phyloP scores from a whole-genome alignment of 2,888 invertebrate genomes.

The Lordiphosa andalusiaca region DNA sequence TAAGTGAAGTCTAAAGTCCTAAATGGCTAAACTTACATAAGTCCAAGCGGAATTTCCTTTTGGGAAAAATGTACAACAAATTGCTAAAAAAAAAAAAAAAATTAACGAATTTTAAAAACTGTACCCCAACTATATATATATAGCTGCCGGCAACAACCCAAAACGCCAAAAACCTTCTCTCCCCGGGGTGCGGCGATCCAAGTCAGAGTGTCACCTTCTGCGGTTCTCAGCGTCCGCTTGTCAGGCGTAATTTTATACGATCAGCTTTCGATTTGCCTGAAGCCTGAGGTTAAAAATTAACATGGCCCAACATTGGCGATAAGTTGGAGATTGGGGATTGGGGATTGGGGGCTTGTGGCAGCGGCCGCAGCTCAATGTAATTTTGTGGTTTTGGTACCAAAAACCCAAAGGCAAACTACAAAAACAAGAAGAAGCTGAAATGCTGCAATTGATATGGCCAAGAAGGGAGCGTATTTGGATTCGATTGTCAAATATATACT shows the following conservation, averaged over 20 bases:
- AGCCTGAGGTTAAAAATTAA: constrained; percentile 74
- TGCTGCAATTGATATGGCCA: constrained; percentile 63
- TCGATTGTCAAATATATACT: constrained; percentile 66
- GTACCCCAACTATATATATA: constrained; percentile 32
- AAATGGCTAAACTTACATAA: no score
- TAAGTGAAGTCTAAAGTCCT: constrained; percentile 2
- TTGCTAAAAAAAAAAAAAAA: no score
- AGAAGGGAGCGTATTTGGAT: constrained; percentile 46
- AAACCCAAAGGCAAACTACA: constrained; percentile 16
- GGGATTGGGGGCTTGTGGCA: constrained; percentile 23
- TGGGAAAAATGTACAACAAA: constrained; percentile 7
- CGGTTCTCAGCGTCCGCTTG: constrained; percentile 57
- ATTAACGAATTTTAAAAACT: no score
- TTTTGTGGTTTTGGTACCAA: constrained; percentile 64
- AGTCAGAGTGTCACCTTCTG: constrained; percentile 69
- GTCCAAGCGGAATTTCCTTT: no score
- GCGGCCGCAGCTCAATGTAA: constrained; percentile 50
- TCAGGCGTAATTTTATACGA: constrained; percentile 73
- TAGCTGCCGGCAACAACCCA: constrained; percentile 27
- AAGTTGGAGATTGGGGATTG: constrained; percentile 65
- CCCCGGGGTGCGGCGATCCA: constrained; percentile 46
- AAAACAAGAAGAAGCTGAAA: constrained; percentile 19
- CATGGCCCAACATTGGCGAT: constrained; percentile 65
- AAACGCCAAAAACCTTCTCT: constrained; percentile 5
- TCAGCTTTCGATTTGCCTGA: constrained; percentile 72